Conservation (phyloP, 2,797 vertebrate genomes). For the Sebastes wilsoni region DNA sequence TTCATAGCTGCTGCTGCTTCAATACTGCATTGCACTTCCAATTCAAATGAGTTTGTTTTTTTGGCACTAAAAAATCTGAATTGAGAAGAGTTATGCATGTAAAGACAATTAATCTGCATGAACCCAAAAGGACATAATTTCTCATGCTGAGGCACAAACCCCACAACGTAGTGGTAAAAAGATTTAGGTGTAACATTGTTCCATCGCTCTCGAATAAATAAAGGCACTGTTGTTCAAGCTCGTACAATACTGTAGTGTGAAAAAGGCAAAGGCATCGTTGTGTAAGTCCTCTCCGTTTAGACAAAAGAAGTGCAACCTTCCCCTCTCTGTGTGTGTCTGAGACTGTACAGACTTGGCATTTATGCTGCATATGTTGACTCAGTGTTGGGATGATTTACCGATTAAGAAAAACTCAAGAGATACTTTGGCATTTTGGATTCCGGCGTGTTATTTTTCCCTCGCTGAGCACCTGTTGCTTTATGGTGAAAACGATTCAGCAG, state of each 20-base stretch:
- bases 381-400: background rate
- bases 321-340: slow-evolving; percentile 51
- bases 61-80: slow-evolving; percentile 46
- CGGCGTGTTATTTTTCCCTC: slow-evolving; percentile 44
- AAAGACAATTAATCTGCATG: slow-evolving; percentile 35
- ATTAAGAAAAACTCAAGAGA: slow-evolving; percentile 28
- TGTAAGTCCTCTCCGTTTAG: slow-evolving; percentile 45
- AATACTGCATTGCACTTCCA: slow-evolving; percentile 31
- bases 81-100: slow-evolving; percentile 10
- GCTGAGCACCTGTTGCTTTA: slow-evolving; percentile 30
- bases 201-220: slow-evolving; percentile 70
- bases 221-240: slow-evolving; percentile 75
- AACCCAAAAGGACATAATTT: slow-evolving; percentile 36
- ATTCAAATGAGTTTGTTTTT: slow-evolving; percentile 32
- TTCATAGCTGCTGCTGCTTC: slow-evolving; percentile 40
- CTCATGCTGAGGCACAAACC: slow-evolving; percentile 32
- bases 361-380: background rate
- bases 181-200: slow-evolving; percentile 70
- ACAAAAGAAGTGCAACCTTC: slow-evolving; percentile 43
- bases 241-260: slow-evolving; percentile 76
- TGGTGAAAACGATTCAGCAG: background rate
- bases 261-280: slow-evolving; percentile 63
- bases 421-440: slow-evolving; percentile 57
- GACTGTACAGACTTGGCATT: slow-evolving; percentile 8
- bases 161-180: slow-evolving; percentile 12